Percentiles rank a stretch among this genome's conserved stretches.
Conservation (phyloP, 2,113 vertebrate species). For the Craseonycteris thonglongyai region DNA sequence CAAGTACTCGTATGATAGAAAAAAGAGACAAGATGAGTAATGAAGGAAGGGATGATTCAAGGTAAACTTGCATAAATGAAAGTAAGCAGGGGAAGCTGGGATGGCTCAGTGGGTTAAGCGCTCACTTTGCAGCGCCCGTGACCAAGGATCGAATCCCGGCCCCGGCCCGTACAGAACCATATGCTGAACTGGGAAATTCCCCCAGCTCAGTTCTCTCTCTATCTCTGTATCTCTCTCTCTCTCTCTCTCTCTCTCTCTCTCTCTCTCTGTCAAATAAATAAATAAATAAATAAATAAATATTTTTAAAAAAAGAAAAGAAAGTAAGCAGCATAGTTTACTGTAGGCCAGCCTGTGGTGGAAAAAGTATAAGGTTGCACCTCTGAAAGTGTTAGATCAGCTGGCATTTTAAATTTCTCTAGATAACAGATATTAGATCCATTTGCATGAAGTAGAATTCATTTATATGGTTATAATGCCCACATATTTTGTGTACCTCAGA, state of each 20-base stretch:
- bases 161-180: too few species aligned
- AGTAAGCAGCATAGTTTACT: background rate
- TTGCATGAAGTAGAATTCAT: constrained; percentile 42
- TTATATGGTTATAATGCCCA: background rate
- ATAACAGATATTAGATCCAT: constrained; percentile 44
- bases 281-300: too few species aligned
- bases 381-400: constrained; percentile 24
- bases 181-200: too few species aligned
- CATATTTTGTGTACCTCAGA: background rate
- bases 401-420: constrained; percentile 51
- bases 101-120: too few species aligned
- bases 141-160: too few species aligned
- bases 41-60: background rate
- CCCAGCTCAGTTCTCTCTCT: too few species aligned
- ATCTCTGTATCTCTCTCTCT: too few species aligned
- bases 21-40: background rate
- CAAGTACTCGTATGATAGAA: background rate
- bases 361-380: background rate
- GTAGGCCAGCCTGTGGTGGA: background rate
- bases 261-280: too few species aligned
- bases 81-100: too few species aligned
- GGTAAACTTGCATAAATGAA: background rate
- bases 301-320: too few species aligned
- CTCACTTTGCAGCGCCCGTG: too few species aligned
- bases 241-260: too few species aligned